Conservation (phyloP, 2,113 vertebrate genomes). For the Poeciliopsis turrubarensis region DNA sequence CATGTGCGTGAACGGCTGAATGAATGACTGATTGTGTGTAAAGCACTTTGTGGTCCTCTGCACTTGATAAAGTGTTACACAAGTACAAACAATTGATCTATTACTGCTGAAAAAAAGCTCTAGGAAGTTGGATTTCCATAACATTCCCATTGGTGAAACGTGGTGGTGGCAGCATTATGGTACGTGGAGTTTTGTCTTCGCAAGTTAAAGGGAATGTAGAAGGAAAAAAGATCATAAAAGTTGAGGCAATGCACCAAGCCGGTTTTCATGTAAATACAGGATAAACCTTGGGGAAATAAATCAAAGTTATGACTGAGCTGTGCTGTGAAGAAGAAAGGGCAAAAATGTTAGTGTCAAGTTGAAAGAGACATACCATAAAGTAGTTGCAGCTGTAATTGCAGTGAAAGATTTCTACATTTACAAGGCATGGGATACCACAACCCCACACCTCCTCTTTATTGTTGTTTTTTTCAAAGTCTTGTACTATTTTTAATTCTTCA, state of each 20-base stretch:
- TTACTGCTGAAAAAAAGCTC: background rate
- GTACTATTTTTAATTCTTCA: slow-evolving; percentile 35
- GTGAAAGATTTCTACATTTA: background rate
- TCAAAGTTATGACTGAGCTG: background rate
- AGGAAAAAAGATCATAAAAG: slow-evolving; percentile 31
- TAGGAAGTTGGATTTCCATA: background rate
- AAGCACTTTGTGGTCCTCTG: too few species aligned
- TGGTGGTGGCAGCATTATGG: too few species aligned
- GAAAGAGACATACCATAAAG: background rate
- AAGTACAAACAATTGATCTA: too few species aligned
- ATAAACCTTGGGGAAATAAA: background rate
- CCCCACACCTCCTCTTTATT: slow-evolving; percentile 9
- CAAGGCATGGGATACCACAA: background rate
- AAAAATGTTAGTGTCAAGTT: background rate
- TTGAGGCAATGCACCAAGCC: slow-evolving; percentile 55
- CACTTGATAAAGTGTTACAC: too few species aligned
- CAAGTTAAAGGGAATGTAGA: background rate
- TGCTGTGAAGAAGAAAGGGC: background rate
- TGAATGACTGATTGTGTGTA: too few species aligned
- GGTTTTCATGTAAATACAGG: slow-evolving; percentile 51
- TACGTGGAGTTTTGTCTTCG: too few species aligned
- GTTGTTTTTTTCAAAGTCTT: slow-evolving; percentile 34
- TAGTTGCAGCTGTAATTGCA: background rate
- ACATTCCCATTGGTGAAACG: background rate
- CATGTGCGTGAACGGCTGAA: too few species aligned